phyloP scores from a whole-genome alignment of 2,113 vertebrate species.

The Bagarius yarrelli region DNA sequence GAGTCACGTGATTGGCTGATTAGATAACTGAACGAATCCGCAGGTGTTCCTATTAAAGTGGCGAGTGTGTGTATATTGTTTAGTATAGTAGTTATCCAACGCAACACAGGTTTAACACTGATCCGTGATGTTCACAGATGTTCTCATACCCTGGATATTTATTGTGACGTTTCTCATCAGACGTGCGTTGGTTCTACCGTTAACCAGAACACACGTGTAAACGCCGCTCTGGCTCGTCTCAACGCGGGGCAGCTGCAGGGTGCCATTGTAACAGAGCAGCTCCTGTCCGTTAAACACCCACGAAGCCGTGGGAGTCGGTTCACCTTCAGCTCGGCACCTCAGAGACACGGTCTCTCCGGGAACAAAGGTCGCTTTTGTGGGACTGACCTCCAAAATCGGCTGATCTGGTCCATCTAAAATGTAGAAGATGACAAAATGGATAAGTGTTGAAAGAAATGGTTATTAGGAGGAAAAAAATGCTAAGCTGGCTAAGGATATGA shows the following conservation, averaged over 20 bases:
- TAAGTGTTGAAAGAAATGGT: background rate
- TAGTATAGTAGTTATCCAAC: background rate
- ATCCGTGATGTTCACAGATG: background rate
- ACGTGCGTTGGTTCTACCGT: constrained; percentile 41
- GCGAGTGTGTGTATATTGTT: background rate
- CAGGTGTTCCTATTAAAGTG: background rate
- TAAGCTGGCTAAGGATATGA: background rate
- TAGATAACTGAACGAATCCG: background rate
- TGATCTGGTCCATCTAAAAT: constrained; percentile 69
- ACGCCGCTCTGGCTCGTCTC: constrained; percentile 61
- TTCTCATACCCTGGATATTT: constrained; percentile 60
- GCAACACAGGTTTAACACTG: background rate
- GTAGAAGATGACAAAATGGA: background rate
- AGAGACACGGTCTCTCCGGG: constrained; percentile 60
- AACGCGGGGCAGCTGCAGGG: constrained; percentile 55
- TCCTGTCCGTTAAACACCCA: constrained; percentile 60
- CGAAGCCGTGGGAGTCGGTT: constrained; percentile 51
- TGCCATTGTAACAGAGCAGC: constrained; percentile 41
- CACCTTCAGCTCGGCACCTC: constrained; percentile 62
- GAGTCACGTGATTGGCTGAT: background rate
- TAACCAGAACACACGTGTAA: constrained; percentile 64
- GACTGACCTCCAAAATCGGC: constrained; percentile 54
- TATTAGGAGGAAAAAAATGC: background rate
- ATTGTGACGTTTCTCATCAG: constrained; percentile 50
- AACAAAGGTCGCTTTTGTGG: constrained; percentile 57